These are phyloP conservation scores for Xestia rhomboidea DNA, from an alignment of 2,888 invertebrate species.

Conservation along the genomic window DNA sequence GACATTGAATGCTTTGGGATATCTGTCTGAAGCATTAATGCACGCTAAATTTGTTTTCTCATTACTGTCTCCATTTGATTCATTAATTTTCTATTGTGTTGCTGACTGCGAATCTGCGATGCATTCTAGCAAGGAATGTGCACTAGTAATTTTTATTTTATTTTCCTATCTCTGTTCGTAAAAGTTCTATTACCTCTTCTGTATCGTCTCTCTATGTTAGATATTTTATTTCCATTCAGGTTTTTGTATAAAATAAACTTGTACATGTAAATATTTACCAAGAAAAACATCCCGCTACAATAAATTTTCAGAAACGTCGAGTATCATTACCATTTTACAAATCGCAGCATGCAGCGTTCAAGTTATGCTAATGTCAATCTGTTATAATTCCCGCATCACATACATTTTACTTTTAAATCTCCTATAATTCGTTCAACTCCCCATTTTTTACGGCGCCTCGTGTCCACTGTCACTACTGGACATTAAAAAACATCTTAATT, in stretches of 20 bases:
- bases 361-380: constrained; percentile 64
- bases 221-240: constrained; percentile 1
- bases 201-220: neutral
- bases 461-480: constrained; percentile 68
- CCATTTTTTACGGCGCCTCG: constrained; percentile 66
- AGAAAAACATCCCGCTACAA: constrained; percentile 35
- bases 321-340: constrained; percentile 59
- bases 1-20: constrained; percentile 65
- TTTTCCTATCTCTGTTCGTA: constrained; percentile 24
- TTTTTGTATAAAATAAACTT: constrained; percentile 32
- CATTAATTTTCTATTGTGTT: constrained; percentile 58
- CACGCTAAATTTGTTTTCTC: constrained; percentile 67
- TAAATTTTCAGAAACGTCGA: constrained; percentile 49
- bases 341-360: constrained; percentile 55
- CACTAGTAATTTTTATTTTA: constrained; percentile 24
- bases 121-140: constrained; percentile 23
- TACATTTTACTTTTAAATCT: constrained; percentile 66
- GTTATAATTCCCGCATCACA: constrained; percentile 58
- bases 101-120: constrained; percentile 6
- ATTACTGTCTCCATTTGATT: constrained; percentile 55
- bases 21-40: constrained; percentile 57
- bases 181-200: constrained; percentile 26
- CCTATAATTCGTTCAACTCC: constrained; percentile 63
- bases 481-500: constrained; percentile 69
- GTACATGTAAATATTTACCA: constrained; percentile 31